phyloP scores from a whole-genome alignment of 2,888 invertebrate genomes.

The Hipparchia sbordonii region DNA sequence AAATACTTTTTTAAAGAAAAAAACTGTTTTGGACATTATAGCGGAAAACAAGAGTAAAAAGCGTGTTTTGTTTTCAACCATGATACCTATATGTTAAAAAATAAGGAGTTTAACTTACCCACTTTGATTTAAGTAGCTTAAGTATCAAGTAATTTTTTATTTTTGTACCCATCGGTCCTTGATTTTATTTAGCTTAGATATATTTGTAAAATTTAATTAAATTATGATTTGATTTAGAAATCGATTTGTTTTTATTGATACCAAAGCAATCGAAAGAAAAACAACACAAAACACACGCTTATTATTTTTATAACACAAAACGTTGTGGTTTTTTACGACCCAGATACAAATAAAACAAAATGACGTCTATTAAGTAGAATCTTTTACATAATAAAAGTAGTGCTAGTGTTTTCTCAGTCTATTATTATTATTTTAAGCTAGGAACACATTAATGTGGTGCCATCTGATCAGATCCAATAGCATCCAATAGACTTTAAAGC shows the following conservation, averaged over 20 bases:
- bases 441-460: not conserved
- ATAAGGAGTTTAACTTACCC: not conserved
- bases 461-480: not conserved
- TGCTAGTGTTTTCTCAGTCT: conserved; percentile 26
- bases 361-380: conserved; percentile 25
- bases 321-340: conserved; percentile 10
- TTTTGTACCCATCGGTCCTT: not conserved
- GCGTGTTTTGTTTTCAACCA: too few relatives aligned
- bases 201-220: not conserved
- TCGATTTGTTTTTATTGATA: not conserved
- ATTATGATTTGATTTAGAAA: conserved; percentile 13
- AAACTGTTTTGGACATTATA: too few relatives aligned
- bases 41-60: too few relatives aligned
- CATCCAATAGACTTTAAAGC: too few relatives aligned
- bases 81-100: too few relatives aligned
- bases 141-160: not conserved
- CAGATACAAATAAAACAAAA: conserved; percentile 12
- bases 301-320: not conserved
- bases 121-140: not conserved
- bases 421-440: conserved; percentile 30
- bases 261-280: not conserved
- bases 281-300: not conserved
- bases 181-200: not conserved
- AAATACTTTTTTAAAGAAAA: too few relatives aligned
- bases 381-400: conserved; percentile 35